phyloP scores from a whole-genome alignment of 2,797 vertebrate genomes.

The Muscicapa striata region DNA sequence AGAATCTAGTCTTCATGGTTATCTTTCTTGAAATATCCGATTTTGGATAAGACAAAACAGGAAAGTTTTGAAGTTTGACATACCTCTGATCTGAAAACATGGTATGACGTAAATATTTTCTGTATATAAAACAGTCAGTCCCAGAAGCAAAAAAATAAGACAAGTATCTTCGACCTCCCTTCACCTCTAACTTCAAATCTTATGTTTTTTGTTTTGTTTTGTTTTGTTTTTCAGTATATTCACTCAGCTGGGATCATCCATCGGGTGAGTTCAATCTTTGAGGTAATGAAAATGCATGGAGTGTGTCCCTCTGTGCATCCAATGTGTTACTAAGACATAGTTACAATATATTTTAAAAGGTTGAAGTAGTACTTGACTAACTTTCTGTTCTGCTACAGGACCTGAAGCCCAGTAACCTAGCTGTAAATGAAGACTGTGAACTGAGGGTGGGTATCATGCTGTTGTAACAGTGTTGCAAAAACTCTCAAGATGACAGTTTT shows the following conservation, averaged over 20 bases:
- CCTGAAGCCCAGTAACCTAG: slow-evolving; percentile 97
- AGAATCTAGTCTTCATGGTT: neutral
- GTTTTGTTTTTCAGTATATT: slow-evolving; percentile 87
- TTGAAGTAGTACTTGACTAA: neutral
- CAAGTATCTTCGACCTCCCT: neutral
- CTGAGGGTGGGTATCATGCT: slow-evolving; percentile 83
- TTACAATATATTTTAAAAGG: neutral
- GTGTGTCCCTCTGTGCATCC: neutral
- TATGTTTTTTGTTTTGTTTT: neutral
- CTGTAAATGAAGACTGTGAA: slow-evolving; percentile 98
- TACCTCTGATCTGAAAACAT: neutral
- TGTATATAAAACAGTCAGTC: neutral
- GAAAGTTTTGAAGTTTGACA: neutral
- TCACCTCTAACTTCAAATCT: neutral
- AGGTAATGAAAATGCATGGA: neutral
- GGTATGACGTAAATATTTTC: neutral
- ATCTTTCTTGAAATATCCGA: neutral
- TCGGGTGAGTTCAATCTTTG: slow-evolving; percentile 84
- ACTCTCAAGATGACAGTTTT: neutral
- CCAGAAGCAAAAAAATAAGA: neutral
- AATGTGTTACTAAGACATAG: neutral
- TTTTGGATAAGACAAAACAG: neutral
- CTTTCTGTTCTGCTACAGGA: slow-evolving; percentile 79
- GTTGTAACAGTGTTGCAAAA: neutral
- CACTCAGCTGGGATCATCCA: slow-evolving; percentile 98